Percentiles rank a stretch among this genome's conserved stretches.
Evolutionary conservation across 2,113 vertebrate species (phyloP).

Genomic region (Oophaga pumilio): DNA sequence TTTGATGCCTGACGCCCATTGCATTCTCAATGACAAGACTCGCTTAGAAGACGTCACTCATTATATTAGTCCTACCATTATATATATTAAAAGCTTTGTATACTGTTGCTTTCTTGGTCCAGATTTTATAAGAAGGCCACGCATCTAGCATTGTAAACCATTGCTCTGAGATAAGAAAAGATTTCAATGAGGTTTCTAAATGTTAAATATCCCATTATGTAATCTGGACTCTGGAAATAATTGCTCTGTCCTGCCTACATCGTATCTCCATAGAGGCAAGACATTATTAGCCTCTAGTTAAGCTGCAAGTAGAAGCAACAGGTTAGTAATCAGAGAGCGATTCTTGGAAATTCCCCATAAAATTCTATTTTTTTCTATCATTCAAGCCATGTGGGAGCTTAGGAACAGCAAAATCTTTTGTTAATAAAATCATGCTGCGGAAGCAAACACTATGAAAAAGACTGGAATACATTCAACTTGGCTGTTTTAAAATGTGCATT

Average conservation of each 20-base stretch:
- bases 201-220: slow-evolving; percentile 16
- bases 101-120: not conserved
- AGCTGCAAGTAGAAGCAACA: slow-evolving; percentile 37
- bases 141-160: not conserved
- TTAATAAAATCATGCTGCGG: slow-evolving; percentile 53
- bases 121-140: not conserved
- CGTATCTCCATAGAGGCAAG: slow-evolving; percentile 10
- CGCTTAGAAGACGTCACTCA: not conserved
- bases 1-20: not conserved
- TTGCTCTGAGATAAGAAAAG: not conserved
- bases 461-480: slow-evolving; percentile 52
- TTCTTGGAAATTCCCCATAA: slow-evolving; percentile 50
- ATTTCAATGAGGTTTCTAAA: not conserved
- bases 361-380: slow-evolving; percentile 55
- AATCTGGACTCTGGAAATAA: slow-evolving; percentile 2
- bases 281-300: slow-evolving; percentile 18
- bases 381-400: slow-evolving; percentile 53
- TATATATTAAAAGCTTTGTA: not conserved
- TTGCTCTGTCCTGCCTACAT: not conserved
- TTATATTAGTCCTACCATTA: not conserved
- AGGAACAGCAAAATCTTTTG: slow-evolving; percentile 57
- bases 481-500: slow-evolving; percentile 67
- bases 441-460: slow-evolving; percentile 50
- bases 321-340: slow-evolving; percentile 30
- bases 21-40: not conserved